Evolutionary conservation across 1,140 invertebrate species (phyloP).

Genomic region (Argopecten irradians): DNA sequence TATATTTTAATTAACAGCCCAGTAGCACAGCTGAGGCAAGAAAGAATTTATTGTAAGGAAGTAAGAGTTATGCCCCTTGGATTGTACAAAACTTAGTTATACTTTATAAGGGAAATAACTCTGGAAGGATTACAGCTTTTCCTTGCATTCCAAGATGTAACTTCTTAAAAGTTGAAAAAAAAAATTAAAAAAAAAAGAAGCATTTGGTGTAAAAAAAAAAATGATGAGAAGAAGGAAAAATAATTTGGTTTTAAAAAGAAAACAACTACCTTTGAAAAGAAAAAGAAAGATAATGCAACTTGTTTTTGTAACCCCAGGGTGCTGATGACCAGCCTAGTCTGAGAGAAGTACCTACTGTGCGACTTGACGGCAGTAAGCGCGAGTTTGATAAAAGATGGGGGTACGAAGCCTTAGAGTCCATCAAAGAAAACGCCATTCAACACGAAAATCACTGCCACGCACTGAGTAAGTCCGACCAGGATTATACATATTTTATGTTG

Average conservation of each 20-base stretch:
- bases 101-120: not conserved
- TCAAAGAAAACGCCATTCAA: constrained; percentile 61
- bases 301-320: constrained; percentile 49
- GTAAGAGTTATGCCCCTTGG: not conserved
- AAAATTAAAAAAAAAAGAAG: not conserved
- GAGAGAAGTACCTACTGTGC: constrained; percentile 28
- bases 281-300: too few species aligned
- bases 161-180: not conserved
- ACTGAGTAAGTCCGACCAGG: not conserved
- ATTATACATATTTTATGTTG: not conserved
- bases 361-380: constrained; percentile 62
- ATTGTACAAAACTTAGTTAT: not conserved
- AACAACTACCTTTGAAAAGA: too few species aligned
- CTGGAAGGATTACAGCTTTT: not conserved
- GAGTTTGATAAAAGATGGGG: constrained; percentile 67
- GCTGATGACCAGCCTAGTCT: constrained; percentile 50
- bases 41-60: not conserved
- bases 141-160: too few species aligned
- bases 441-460: constrained; percentile 29
- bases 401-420: constrained; percentile 61
- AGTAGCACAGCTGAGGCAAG: too few species aligned
- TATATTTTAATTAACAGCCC: too few species aligned
- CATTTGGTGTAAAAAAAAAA: not conserved
- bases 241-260: too few species aligned
- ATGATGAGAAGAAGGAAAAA: not conserved